A percentile compares a stretch with the other conserved stretches of the same genome.
phyloP scores from a whole-genome alignment of 2,797 vertebrate species.

The Gymnopithys bicolor region DNA sequence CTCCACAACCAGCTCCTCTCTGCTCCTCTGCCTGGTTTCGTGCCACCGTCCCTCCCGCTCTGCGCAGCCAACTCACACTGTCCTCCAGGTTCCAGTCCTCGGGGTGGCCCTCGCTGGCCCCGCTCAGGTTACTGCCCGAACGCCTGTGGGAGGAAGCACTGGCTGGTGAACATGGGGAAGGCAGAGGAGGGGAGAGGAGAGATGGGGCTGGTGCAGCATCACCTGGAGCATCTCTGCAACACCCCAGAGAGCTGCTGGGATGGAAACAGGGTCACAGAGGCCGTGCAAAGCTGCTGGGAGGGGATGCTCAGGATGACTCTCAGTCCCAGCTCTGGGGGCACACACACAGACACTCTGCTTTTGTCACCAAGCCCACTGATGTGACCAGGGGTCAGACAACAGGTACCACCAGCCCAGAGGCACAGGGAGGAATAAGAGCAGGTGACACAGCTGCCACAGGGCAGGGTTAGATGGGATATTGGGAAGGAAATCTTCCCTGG shows the following conservation, averaged over 20 bases:
- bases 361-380: neutral
- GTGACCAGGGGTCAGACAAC: neutral
- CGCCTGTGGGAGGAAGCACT: slow-evolving; percentile 73
- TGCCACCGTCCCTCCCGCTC: accelerated
- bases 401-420: neutral
- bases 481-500: accelerated
- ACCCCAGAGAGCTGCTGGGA: neutral
- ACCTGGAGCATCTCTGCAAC: neutral
- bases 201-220: neutral
- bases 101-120: slow-evolving; percentile 83
- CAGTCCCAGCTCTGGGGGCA: neutral
- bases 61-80: slow-evolving; percentile 79
- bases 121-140: slow-evolving; percentile 84
- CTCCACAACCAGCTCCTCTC: neutral
- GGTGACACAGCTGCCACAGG: neutral
- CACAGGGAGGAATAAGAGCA: neutral
- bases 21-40: neutral
- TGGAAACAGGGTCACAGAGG: neutral
- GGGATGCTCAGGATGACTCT: neutral
- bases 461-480: accelerated
- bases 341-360: neutral
- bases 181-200: neutral
- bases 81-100: slow-evolving; percentile 90
- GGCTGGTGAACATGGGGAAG: accelerated
- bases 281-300: accelerated